A percentile compares a stretch with the other conserved stretches of the same genome.
These are phyloP conservation scores for Prinia subflava DNA, from an alignment of 2,113 vertebrate species.

Conservation along the genomic window DNA sequence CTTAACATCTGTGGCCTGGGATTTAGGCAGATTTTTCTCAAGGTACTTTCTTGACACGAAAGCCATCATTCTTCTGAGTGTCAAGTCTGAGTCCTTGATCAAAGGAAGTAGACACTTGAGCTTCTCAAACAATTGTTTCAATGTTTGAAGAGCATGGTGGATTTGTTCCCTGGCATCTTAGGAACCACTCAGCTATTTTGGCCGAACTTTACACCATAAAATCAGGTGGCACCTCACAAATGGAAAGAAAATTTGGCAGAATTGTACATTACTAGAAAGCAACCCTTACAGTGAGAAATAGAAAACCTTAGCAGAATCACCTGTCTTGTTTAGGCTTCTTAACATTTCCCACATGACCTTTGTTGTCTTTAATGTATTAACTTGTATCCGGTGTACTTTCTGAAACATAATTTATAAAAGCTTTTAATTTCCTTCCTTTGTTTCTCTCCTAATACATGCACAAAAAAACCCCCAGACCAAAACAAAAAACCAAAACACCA, in stretches of 20 bases:
- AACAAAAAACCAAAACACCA: background rate
- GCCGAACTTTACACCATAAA: background rate
- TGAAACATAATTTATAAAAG: constrained; percentile 27
- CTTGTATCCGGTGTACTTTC: constrained; percentile 36
- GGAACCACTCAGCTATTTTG: background rate
- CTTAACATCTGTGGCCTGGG: background rate
- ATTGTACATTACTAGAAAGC: background rate
- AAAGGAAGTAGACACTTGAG: background rate
- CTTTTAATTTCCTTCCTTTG: constrained; percentile 39
- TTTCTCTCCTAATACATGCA: background rate
- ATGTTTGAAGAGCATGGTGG: background rate
- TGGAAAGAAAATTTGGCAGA: background rate
- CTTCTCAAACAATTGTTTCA: background rate
- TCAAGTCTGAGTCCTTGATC: background rate
- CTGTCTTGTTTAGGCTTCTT: background rate
- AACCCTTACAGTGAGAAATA: background rate
- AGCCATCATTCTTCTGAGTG: background rate
- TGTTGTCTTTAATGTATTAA: background rate
- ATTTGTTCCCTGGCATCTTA: background rate
- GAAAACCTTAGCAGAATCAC: background rate
- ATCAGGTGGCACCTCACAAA: background rate
- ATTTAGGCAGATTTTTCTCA: background rate
- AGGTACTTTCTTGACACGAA: background rate
- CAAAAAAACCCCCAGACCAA: background rate
- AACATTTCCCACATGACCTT: background rate